A percentile compares a stretch with the other conserved stretches of the same genome.
Conservation (phyloP, 2,888 invertebrate genomes). For the Andrena flavipes region DNA sequence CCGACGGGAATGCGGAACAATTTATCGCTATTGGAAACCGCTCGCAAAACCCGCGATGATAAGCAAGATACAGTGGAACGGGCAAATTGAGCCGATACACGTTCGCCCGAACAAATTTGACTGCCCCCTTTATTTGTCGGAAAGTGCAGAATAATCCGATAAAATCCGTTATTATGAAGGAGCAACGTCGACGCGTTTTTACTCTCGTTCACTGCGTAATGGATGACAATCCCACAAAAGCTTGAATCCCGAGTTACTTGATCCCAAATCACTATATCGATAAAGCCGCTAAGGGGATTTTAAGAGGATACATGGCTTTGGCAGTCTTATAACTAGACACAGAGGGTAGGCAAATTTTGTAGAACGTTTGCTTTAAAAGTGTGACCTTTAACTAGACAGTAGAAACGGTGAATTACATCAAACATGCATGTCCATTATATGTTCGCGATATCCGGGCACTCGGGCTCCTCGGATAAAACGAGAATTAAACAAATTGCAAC, state of each 20-base stretch:
- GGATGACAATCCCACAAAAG: not conserved
- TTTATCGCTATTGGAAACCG: conserved; percentile 53
- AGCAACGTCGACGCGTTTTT: conserved; percentile 28
- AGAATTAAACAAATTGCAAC: conserved; percentile 3
- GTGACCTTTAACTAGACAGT: too few species aligned
- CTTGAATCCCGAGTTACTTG: not conserved
- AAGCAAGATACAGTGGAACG: conserved; percentile 35
- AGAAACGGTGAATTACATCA: not conserved
- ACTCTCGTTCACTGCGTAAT: not conserved
- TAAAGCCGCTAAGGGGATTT: not conserved
- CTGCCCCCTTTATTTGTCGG: conserved; percentile 49
- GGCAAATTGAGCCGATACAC: conserved; percentile 33
- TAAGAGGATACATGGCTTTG: too few species aligned
- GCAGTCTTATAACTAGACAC: too few species aligned
- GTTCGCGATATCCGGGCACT: conserved; percentile 7
- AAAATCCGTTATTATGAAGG: conserved; percentile 37
- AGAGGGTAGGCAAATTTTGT: not conserved
- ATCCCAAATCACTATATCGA: not conserved
- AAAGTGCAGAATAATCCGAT: conserved; percentile 47
- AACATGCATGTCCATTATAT: not conserved
- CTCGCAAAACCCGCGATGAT: conserved; percentile 33
- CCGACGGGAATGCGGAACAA: conserved; percentile 14
- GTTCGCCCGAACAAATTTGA: conserved; percentile 47
- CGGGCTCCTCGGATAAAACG: conserved; percentile 25
- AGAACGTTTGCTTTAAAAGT: not conserved